A percentile compares a stretch with the other conserved stretches of the same genome.
Evolutionary conservation across 2,888 invertebrate genomes (phyloP).

Genomic region (Lordiphosa andalusiaca): DNA sequence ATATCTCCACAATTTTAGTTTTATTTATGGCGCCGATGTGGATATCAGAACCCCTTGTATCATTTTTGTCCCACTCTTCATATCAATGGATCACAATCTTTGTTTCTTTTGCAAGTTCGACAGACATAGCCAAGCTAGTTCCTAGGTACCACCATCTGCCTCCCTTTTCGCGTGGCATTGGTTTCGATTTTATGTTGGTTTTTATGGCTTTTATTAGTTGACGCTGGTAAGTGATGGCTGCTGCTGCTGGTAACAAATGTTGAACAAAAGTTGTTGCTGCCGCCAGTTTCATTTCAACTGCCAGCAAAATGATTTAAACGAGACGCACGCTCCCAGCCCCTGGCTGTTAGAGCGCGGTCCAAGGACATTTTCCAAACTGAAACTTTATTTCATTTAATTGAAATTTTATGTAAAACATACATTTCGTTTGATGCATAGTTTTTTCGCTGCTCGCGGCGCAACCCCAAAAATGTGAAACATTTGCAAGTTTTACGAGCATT

Average conservation of each 20-base stretch:
- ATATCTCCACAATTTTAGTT: too few relatives aligned
- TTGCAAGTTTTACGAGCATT: conserved; percentile 63
- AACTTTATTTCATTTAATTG: conserved; percentile 69
- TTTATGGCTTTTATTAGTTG: conserved; percentile 55
- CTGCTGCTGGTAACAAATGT: conserved; percentile 58
- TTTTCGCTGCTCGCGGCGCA: conserved; percentile 37
- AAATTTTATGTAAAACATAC: conserved; percentile 73
- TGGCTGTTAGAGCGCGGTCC: conserved; percentile 22
- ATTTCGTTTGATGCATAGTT: conserved; percentile 61
- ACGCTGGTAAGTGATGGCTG: conserved; percentile 53
- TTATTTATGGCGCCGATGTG: too few relatives aligned
- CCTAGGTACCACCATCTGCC: not conserved
- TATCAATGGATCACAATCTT: too few relatives aligned
- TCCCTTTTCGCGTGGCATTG: conserved; percentile 11
- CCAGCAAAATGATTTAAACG: conserved; percentile 68
- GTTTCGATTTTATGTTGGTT: conserved; percentile 30
- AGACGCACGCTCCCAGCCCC: conserved; percentile 50
- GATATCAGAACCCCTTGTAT: too few relatives aligned
- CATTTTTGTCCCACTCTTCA: too few relatives aligned
- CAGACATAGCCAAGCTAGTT: too few relatives aligned
- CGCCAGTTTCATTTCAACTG: conserved; percentile 67
- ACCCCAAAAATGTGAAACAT: conserved; percentile 48
- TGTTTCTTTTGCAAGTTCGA: too few relatives aligned
- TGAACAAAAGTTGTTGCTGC: conserved; percentile 61
- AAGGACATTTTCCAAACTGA: conserved; percentile 50